These are phyloP conservation scores for Brienomyrus brachyistius DNA, from an alignment of 2,113 vertebrate species.

Conservation along the genomic window DNA sequence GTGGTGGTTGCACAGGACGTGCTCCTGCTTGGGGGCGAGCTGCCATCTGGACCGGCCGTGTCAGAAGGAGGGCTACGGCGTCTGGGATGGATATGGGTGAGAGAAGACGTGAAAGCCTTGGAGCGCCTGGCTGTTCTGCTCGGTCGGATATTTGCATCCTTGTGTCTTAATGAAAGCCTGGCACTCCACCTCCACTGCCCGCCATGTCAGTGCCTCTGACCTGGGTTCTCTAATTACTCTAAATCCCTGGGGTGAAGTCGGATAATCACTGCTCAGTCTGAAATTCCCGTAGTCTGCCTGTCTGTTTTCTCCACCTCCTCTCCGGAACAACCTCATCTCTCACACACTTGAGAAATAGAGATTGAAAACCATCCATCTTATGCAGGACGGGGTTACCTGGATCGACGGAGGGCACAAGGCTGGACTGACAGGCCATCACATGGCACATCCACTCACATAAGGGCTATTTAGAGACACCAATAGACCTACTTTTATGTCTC, in stretches of 20 bases:
- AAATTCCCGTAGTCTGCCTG: background rate
- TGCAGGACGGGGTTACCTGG: background rate
- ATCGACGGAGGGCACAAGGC: background rate
- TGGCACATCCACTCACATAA: background rate
- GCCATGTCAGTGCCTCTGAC: background rate
- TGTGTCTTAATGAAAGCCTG: background rate
- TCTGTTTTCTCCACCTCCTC: background rate
- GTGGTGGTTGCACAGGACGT: background rate
- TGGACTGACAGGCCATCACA: background rate
- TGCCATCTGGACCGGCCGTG: background rate
- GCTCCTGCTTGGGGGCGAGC: background rate
- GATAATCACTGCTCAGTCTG: slow-evolving; percentile 4
- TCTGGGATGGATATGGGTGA: background rate
- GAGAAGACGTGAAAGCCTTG: background rate
- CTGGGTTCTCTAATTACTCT: background rate
- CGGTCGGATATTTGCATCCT: background rate
- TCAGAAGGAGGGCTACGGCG: background rate
- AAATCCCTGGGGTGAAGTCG: background rate
- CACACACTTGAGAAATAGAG: background rate
- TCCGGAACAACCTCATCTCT: background rate
- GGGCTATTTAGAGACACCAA: background rate
- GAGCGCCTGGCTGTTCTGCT: background rate
- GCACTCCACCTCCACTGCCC: background rate
- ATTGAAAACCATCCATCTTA: background rate
- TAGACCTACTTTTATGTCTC: background rate